Conservation (phyloP, 2,797 vertebrate species). For the Perdix hodgsoniae region DNA sequence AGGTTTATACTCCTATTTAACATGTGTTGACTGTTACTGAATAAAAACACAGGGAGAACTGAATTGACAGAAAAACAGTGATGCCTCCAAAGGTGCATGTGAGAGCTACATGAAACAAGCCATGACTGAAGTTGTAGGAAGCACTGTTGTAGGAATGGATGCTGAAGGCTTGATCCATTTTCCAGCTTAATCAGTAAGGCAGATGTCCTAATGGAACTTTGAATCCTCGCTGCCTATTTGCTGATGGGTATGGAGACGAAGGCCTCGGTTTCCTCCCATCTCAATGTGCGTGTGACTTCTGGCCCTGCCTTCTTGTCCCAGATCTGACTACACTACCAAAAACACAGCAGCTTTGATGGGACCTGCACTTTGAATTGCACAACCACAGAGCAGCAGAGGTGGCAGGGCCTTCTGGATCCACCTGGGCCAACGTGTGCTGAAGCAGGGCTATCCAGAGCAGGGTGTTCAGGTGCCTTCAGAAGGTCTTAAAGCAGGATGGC, state of each 20-base stretch:
- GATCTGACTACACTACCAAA: background rate
- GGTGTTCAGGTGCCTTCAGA: background rate
- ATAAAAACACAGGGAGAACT: background rate
- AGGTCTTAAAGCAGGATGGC: background rate
- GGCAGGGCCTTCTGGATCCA: background rate
- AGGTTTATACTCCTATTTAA: background rate
- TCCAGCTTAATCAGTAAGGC: conserved; percentile 7
- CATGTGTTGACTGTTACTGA: background rate
- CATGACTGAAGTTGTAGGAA: background rate
- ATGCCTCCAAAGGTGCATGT: background rate
- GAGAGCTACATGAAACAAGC: background rate
- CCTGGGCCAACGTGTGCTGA: background rate
- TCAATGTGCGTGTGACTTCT: background rate
- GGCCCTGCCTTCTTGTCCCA: background rate
- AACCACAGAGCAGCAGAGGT: background rate
- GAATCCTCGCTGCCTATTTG: background rate
- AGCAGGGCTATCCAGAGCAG: background rate
- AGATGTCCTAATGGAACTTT: conserved; percentile 24
- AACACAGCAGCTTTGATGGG: background rate
- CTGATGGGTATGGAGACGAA: background rate
- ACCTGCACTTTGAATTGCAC: background rate
- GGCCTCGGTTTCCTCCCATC: background rate
- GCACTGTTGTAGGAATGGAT: background rate
- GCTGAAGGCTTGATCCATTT: background rate
- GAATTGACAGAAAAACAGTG: background rate